phyloP scores from a whole-genome alignment of 2,888 invertebrate species.

The Dinocampus coccinellae region DNA sequence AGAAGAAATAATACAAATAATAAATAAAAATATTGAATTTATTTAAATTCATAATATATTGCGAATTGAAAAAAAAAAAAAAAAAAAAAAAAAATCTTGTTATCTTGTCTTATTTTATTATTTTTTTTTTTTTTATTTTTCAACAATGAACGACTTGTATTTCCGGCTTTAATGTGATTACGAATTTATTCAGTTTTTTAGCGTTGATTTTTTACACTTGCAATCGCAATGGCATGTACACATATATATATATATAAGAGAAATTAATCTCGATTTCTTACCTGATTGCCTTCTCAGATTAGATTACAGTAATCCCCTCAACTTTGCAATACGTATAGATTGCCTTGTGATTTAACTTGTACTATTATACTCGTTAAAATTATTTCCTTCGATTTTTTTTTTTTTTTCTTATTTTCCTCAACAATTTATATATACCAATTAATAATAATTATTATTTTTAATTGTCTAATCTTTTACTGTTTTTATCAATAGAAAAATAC shows the following conservation, averaged over 20 bases:
- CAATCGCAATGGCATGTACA: neutral
- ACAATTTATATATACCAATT: neutral
- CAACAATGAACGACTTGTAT: neutral
- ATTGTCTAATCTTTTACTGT: too few species aligned
- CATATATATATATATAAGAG: neutral
- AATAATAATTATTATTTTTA: neutral
- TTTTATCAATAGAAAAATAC: too few species aligned
- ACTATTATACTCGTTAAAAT: neutral
- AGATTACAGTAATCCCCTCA: conserved; percentile 42
- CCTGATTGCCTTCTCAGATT: conserved; percentile 48
- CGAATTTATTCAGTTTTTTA: neutral
- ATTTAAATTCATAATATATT: neutral
- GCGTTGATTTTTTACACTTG: neutral
- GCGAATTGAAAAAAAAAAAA: neutral
- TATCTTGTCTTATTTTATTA: neutral
- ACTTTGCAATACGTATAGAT: neutral
- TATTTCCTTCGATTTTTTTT: too few species aligned
- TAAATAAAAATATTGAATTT: neutral
- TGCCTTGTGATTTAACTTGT: neutral
- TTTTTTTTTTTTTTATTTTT: neutral
- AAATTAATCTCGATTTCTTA: conserved; percentile 42
- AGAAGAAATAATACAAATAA: too few species aligned
- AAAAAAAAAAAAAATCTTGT: too few species aligned
- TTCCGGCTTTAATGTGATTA: neutral
- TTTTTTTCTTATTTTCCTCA: neutral